Evolutionary conservation across 2,888 invertebrate species (phyloP).

Genomic region (Cepaea hortensis): DNA sequence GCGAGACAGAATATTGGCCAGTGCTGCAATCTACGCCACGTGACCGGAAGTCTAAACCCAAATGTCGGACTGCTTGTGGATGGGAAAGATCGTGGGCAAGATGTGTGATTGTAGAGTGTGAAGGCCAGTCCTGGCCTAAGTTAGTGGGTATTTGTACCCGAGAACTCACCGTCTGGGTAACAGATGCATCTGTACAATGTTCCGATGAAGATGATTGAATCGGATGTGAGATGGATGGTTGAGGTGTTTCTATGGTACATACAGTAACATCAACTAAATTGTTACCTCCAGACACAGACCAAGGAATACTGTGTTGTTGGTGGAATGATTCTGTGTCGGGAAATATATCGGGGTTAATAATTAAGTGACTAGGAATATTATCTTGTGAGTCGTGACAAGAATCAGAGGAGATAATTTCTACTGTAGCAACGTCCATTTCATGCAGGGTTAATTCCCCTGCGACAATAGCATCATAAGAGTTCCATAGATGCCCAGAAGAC

Average conservation of each 20-base stretch:
- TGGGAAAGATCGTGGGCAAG: too few species aligned
- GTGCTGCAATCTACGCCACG: background rate
- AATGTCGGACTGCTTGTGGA: too few species aligned
- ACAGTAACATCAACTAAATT: too few species aligned
- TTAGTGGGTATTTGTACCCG: background rate
- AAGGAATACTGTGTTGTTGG: background rate
- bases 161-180: background rate
- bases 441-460: background rate
- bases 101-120: too few species aligned
- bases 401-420: background rate
- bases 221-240: background rate
- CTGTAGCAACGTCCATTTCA: background rate
- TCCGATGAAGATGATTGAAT: background rate
- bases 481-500: background rate
- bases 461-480: too few species aligned
- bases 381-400: background rate
- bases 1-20: background rate
- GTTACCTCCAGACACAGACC: background rate
- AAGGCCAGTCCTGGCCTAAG: too few species aligned
- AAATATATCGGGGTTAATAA: too few species aligned
- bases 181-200: background rate
- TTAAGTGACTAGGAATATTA: background rate
- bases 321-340: background rate
- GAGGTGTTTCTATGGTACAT: background rate
- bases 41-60: background rate